phyloP scores from a whole-genome alignment of 2,797 vertebrate species.

The Stomatorhinus walkeri region DNA sequence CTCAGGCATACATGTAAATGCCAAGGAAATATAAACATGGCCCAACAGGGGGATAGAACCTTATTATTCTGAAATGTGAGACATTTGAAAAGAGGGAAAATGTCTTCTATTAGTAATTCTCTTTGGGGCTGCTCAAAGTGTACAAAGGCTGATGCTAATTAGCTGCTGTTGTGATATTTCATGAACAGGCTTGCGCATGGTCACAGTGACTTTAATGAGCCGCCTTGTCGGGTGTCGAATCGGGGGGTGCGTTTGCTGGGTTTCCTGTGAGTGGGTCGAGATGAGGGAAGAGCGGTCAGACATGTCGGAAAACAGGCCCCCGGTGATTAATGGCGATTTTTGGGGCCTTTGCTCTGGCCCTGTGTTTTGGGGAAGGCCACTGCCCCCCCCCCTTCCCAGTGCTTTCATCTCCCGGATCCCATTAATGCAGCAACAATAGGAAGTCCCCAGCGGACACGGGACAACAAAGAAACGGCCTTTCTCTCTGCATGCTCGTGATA shows the following conservation, averaged over 20 bases:
- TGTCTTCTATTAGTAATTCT: slow-evolving; percentile 24
- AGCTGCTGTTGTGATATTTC: slow-evolving; percentile 45
- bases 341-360: neutral
- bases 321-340: neutral
- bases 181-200: slow-evolving; percentile 38
- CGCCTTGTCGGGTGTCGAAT: slow-evolving; percentile 15
- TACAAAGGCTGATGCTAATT: slow-evolving; percentile 48
- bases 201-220: slow-evolving; percentile 35
- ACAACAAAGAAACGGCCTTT: slow-evolving; percentile 27
- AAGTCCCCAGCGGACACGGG: slow-evolving; percentile 21
- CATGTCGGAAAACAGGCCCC: neutral
- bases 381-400: neutral
- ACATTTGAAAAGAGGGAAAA: slow-evolving; percentile 28
- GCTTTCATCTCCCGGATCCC: slow-evolving; percentile 28
- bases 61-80: slow-evolving; percentile 5
- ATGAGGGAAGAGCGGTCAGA: neutral
- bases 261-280: neutral
- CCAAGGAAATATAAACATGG: neutral
- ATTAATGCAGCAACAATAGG: slow-evolving; percentile 29
- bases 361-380: slow-evolving; percentile 8
- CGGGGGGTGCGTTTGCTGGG: neutral
- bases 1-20: neutral
- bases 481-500: slow-evolving; percentile 16
- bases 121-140: slow-evolving; percentile 40
- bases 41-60: neutral